Percentiles rank a stretch among this genome's conserved stretches.
Conservation (phyloP, 2,113 vertebrate genomes). For the Columba livia region DNA sequence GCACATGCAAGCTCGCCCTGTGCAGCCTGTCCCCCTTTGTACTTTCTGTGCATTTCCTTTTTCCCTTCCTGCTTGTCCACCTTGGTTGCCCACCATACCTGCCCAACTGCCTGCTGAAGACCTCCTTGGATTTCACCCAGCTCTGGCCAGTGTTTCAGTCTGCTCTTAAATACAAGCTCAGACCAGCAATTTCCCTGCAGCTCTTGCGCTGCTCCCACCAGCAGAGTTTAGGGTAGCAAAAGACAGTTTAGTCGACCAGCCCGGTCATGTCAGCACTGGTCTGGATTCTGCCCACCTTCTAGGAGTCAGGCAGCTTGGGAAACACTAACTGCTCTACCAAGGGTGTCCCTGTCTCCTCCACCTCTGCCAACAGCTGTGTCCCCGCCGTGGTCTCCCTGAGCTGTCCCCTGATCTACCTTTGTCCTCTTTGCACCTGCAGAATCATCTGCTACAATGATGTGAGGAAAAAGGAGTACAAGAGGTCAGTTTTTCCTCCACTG, state of each 20-base stretch:
- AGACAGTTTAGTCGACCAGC: not conserved
- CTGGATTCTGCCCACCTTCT: not conserved
- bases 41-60: not conserved
- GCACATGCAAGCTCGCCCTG: not conserved
- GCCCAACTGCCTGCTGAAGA: not conserved
- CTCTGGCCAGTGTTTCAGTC: not conserved
- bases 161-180: not conserved
- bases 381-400: not conserved
- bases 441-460: not conserved
- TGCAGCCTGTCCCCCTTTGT: not conserved
- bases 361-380: not conserved
- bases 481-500: not conserved
- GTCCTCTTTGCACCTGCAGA: not conserved
- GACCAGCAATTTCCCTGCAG: not conserved
- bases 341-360: not conserved
- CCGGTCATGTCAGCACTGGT: accelerated
- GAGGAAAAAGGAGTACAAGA: not conserved
- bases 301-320: not conserved
- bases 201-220: not conserved
- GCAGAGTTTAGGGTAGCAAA: not conserved
- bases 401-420: not conserved
- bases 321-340: not conserved
- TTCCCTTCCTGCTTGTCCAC: not conserved
- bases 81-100: not conserved
- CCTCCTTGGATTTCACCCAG: not conserved